A percentile compares a stretch with the other conserved stretches of the same genome.
Conservation (phyloP, 2,113 vertebrate genomes). For the Rhynchomys soricoides region DNA sequence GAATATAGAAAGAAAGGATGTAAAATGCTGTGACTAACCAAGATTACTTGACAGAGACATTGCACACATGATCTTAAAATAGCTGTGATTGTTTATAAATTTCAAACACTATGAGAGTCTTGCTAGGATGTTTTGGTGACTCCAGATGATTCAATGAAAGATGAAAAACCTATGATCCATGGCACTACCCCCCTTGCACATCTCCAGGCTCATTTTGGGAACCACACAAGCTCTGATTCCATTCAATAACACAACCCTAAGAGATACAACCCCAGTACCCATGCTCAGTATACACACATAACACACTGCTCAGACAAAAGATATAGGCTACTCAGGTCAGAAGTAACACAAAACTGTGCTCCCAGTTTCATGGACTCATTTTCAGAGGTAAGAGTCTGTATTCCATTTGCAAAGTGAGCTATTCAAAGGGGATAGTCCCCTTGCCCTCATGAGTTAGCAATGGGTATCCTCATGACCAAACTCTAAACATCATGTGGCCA, state of each 20-base stretch:
- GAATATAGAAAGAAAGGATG: not conserved
- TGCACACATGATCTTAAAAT: no score
- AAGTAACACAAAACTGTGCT: not conserved
- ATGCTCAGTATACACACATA: not conserved
- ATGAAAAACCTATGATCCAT: no score
- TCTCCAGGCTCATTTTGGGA: no score
- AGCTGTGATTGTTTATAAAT: no score
- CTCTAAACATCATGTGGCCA: not conserved
- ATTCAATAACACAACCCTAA: no score
- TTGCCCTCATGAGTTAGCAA: not conserved
- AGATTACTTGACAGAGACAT: not conserved
- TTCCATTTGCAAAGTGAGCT: not conserved
- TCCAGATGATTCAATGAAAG: no score
- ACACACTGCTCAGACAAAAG: not conserved
- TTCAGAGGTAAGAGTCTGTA: not conserved
- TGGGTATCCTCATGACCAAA: not conserved
- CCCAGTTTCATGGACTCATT: not conserved
- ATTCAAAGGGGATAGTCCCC: no score
- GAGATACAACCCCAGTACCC: no score
- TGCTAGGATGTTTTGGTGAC: no score
- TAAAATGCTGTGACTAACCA: not conserved
- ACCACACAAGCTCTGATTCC: no score
- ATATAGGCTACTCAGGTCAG: not conserved
- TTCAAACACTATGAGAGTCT: no score
- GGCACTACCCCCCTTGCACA: no score